These are phyloP conservation scores for Volucella zonaria DNA, from an alignment of 2,888 invertebrate species.

Conservation along the genomic window DNA sequence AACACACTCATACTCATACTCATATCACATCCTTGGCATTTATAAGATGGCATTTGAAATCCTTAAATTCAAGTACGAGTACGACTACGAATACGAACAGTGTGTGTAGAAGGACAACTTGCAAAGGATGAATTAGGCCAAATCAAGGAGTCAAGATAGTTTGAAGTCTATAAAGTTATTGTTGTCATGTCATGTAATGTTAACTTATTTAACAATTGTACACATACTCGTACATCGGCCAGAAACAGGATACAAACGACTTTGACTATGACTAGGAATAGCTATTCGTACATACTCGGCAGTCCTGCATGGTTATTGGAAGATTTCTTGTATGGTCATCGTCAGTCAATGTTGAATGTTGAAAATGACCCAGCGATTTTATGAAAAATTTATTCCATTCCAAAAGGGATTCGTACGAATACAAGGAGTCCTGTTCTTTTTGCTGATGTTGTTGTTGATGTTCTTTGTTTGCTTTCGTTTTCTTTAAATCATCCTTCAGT, in stretches of 20 bases:
- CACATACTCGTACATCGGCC: slow-evolving; percentile 18
- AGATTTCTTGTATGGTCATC: slow-evolving; percentile 60
- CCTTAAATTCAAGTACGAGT: no score
- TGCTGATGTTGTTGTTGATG: not conserved
- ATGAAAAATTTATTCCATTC: slow-evolving; percentile 71
- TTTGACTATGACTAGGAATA: not conserved
- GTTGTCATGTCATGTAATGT: slow-evolving; percentile 76
- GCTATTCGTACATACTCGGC: not conserved
- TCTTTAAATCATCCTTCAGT: slow-evolving; percentile 62
- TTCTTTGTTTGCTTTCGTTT: slow-evolving; percentile 23
- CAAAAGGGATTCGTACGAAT: slow-evolving; percentile 40
- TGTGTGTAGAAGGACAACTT: slow-evolving; percentile 15
- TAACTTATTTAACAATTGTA: slow-evolving; percentile 69
- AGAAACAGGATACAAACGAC: not conserved
- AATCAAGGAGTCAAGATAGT: slow-evolving; percentile 71
- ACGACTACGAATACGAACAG: no score
- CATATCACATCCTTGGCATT: slow-evolving; percentile 4
- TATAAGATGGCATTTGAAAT: slow-evolving; percentile 61
- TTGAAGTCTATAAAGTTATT: slow-evolving; percentile 74
- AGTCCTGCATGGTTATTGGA: slow-evolving; percentile 21
- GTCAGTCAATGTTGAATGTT: slow-evolving; percentile 65
- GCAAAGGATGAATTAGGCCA: slow-evolving; percentile 63
- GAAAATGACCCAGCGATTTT: slow-evolving; percentile 67
- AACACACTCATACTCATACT: slow-evolving; percentile 41
- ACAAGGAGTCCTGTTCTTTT: not conserved